These are phyloP conservation scores for Noturus placidus DNA, from an alignment of 2,113 vertebrate species.

Conservation along the genomic window DNA sequence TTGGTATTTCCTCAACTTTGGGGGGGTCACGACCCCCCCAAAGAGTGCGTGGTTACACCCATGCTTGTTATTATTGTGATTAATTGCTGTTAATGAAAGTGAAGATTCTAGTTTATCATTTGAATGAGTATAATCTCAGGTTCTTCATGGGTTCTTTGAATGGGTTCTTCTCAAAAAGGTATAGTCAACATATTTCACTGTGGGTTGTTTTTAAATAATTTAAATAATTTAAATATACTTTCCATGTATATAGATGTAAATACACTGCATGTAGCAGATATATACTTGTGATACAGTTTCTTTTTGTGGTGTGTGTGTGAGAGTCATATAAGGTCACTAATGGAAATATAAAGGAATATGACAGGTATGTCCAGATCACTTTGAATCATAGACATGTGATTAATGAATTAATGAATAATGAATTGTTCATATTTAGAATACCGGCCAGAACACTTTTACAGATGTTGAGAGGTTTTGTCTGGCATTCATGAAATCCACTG, in stretches of 20 bases:
- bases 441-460: neutral
- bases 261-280: neutral
- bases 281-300: neutral
- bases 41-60: too few species aligned
- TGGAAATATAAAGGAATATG: neutral
- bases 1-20: too few species aligned
- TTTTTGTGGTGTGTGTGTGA: neutral
- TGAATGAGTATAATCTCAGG: neutral
- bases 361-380: slow-evolving; percentile 21
- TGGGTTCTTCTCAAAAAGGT: neutral
- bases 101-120: neutral
- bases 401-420: slow-evolving; percentile 1
- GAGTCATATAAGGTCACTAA: neutral
- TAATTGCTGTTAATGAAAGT: neutral
- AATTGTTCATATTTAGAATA: neutral
- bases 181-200: neutral
- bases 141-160: neutral
- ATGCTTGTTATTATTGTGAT: neutral
- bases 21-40: too few species aligned
- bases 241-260: neutral
- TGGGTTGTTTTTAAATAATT: neutral
- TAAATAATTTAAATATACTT: too few species aligned
- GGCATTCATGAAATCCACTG: slow-evolving; percentile 8
- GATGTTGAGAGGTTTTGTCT: neutral
- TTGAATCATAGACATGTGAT: neutral